These are phyloP conservation scores for Rousettus madagascariensis DNA, from an alignment of 2,797 vertebrate species.

Conservation along the genomic window DNA sequence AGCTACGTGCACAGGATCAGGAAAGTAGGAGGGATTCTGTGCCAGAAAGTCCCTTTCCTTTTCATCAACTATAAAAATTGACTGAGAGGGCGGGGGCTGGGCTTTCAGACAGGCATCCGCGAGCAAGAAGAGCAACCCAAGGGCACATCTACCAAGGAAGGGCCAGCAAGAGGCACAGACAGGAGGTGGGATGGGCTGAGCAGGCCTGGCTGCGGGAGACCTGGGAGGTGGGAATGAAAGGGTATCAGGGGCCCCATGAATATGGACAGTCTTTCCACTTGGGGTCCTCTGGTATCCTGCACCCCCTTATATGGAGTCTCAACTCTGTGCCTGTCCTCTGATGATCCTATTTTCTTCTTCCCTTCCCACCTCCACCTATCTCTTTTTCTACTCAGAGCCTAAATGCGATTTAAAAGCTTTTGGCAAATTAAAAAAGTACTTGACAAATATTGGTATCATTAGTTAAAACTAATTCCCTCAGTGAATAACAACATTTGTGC, in stretches of 20 bases:
- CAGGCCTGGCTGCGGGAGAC: background rate
- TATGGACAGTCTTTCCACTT: background rate
- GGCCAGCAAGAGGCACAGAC: background rate
- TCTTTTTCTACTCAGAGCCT: background rate
- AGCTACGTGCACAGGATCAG: background rate
- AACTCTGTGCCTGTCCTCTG: background rate
- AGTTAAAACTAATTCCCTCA: background rate
- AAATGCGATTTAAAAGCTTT: background rate
- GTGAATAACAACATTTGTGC: background rate
- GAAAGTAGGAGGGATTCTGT: background rate
- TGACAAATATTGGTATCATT: background rate
- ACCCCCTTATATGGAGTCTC: rapidly evolving
- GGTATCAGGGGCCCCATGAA: background rate
- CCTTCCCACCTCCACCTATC: background rate
- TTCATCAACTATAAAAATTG: background rate
- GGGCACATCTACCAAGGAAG: background rate
- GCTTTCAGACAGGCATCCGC: background rate
- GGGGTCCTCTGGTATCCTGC: background rate
- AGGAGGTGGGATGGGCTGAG: background rate
- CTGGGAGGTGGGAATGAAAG: background rate
- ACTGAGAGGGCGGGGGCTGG: background rate
- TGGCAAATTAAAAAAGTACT: background rate
- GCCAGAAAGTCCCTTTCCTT: background rate
- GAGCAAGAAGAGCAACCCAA: background rate
- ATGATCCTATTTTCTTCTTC: background rate